Evolutionary conservation across 2,888 invertebrate genomes (phyloP).

Genomic region (Meiosimyza platycephala): DNA sequence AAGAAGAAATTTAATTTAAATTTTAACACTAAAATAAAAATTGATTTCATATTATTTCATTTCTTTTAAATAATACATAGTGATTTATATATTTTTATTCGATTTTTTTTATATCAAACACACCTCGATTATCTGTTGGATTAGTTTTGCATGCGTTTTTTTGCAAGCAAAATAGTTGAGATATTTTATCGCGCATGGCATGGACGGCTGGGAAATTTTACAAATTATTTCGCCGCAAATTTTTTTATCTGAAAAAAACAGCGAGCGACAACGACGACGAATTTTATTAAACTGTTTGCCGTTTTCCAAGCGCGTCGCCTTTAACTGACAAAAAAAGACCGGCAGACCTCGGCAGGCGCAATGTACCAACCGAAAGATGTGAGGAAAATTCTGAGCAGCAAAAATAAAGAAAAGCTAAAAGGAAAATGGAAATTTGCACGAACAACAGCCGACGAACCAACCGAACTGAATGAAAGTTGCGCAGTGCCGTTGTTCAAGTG

Average conservation of each 20-base stretch:
- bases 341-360: background rate
- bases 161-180: slow-evolving; percentile 68
- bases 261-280: slow-evolving; percentile 54
- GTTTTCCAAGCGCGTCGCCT: slow-evolving; percentile 44
- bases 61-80: background rate
- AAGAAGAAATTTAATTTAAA: too few relatives aligned
- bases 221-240: slow-evolving; percentile 65
- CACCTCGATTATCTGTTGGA: slow-evolving; percentile 67
- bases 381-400: background rate
- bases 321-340: slow-evolving; percentile 32
- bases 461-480: too few relatives aligned
- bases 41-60: slow-evolving; percentile 7
- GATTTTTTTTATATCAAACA: slow-evolving; percentile 41
- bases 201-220: slow-evolving; percentile 65
- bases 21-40: too few relatives aligned
- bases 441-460: too few relatives aligned
- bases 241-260: slow-evolving; percentile 54
- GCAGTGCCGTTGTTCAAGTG: too few relatives aligned
- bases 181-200: slow-evolving; percentile 69
- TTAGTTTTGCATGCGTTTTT: slow-evolving; percentile 67
- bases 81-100: slow-evolving; percentile 2
- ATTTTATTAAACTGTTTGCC: slow-evolving; percentile 57
- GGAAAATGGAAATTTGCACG: too few relatives aligned
- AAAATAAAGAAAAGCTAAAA: too few relatives aligned
- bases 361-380: background rate